Conservation (phyloP, 2,797 vertebrate genomes). For the Phalanger gymnotis region DNA sequence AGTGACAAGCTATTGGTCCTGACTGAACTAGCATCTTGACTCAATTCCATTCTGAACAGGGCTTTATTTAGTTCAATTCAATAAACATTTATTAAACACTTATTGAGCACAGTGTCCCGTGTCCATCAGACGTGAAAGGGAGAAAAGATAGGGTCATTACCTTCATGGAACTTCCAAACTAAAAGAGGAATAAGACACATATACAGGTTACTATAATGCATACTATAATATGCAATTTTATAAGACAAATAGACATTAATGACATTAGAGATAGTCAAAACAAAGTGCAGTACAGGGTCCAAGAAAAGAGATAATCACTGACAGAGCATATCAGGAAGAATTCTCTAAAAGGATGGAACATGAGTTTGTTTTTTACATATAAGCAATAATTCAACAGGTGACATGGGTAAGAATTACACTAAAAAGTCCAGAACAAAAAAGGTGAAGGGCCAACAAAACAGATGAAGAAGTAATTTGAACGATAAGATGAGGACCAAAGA, state of each 20-base stretch:
- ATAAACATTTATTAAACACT: background rate
- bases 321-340: background rate
- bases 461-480: background rate
- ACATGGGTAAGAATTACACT: background rate
- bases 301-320: background rate
- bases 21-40: background rate
- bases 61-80: background rate
- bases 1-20: background rate
- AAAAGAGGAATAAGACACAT: background rate
- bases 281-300: background rate
- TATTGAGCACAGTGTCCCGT: background rate
- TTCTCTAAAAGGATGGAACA: background rate
- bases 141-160: background rate
- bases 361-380: background rate
- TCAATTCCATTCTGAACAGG: background rate
- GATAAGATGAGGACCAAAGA: background rate
- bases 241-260: background rate
- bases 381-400: background rate
- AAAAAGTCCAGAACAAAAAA: background rate
- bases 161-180: background rate
- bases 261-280: background rate
- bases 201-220: background rate
- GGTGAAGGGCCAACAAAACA: background rate
- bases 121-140: background rate
- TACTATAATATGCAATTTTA: background rate